phyloP scores from a whole-genome alignment of 53 echinoderm and acorn worm genomes.

The Mesocentrotus franciscanus region DNA sequence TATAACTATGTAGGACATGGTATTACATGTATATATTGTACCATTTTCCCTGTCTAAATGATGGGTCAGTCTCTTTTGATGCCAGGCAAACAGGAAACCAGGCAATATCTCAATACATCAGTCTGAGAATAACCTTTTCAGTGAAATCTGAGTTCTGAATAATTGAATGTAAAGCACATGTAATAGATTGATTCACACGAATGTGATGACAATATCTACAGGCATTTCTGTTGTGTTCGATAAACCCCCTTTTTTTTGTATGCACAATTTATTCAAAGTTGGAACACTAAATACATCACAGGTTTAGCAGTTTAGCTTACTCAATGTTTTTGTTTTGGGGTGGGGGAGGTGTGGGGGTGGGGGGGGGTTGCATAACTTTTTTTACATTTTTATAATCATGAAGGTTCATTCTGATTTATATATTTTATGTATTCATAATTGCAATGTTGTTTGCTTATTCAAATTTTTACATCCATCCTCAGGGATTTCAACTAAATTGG shows the following conservation, averaged over 20 bases:
- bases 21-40: background rate
- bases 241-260: background rate
- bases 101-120: background rate
- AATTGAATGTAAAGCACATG: background rate
- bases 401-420: no score
- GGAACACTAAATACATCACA: background rate
- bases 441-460: no score
- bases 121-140: background rate
- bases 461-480: no score
- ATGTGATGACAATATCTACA: conserved; percentile 5
- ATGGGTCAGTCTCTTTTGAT: background rate
- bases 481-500: no score
- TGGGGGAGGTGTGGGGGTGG: no score
- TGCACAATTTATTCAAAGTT: background rate
- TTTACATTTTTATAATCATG: no score
- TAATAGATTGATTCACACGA: background rate
- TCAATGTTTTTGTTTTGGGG: background rate
- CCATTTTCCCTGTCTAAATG: background rate
- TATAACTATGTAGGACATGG: background rate
- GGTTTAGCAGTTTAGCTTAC: background rate
- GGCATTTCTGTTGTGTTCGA: background rate
- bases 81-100: background rate
- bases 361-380: no score
- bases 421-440: no score
- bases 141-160: background rate